phyloP scores from a whole-genome alignment of 1,140 invertebrate genomes.

The Phortica variegata region DNA sequence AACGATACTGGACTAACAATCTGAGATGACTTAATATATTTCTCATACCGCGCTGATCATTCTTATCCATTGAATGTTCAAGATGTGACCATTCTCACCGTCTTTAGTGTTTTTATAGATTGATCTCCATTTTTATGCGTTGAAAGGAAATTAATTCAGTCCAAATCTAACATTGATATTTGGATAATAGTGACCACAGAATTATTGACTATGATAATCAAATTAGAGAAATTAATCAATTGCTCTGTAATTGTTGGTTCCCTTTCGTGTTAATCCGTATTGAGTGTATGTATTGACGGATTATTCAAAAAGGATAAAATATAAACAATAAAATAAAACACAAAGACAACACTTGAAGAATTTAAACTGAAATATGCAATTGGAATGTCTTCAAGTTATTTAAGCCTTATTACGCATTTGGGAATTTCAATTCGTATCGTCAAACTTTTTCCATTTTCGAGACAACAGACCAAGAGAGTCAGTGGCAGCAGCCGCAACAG shows the following conservation, averaged over 20 bases:
- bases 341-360: not conserved
- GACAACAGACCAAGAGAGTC: constrained; percentile 11
- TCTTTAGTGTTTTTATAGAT: not conserved
- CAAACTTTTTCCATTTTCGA: constrained; percentile 31
- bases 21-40: not conserved
- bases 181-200: not conserved
- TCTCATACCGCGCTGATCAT: not conserved
- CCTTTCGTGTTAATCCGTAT: too few species aligned
- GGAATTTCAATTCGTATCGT: constrained; percentile 44
- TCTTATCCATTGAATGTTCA: not conserved
- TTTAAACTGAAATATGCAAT: constrained; percentile 11
- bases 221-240: not conserved
- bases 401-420: constrained; percentile 56
- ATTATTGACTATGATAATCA: not conserved
- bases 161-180: not conserved
- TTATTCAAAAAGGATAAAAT: not conserved
- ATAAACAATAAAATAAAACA: not conserved
- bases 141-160: not conserved
- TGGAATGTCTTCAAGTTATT: constrained; percentile 46
- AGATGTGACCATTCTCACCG: not conserved
- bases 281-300: not conserved
- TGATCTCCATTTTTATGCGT: not conserved
- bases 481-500: constrained; percentile 23
- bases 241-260: not conserved
- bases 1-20: not conserved